Base-by-base conservation (phyloP, 2,113 vertebrate genomes). In the Protobothrops mucrosquamatus region DNA sequence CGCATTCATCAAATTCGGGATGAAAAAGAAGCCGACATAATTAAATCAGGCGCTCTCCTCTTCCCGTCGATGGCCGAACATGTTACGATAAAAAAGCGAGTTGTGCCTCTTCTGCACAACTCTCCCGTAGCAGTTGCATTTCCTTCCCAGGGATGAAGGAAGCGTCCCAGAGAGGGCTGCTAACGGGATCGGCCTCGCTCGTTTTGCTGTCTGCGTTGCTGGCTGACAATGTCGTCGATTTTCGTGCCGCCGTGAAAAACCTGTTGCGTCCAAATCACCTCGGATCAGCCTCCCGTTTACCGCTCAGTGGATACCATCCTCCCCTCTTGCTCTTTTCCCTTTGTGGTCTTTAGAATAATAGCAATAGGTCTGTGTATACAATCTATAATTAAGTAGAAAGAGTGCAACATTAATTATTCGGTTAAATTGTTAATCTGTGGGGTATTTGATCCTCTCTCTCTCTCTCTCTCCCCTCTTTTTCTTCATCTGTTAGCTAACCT, bases 391-490 rank as follows among this genome's bases (percentile, higher is more conserved):
- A 98, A 98, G 97, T 96, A 94, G 96, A 95, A 97, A 97, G 96
- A 97, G 94, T 96, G 97, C 96, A 96, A 97, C 97, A 98, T 98
- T 98, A 98, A 98, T 98, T 98, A 98, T 98, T 97, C 96, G 92
- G 96, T 94, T 96, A 97, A 96, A 97, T 97, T 97, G 97, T 97
- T 98, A 98, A 97, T 97, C 98, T 97, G 97, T 96, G 95, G 97
- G 96, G 97, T 97, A 97, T 97, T 98, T 96, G 93, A 74, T 93
- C 92, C 95, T 20, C 95, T 20, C 95, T n/a, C 26, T 61, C 57
- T 4, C 59, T 64, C 59, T 4, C 23, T 0, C 59, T 0, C 12
- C 64, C 91, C 39, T 59, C 89, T 91, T 93, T 61, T 87, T 39
- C 51, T 91, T 85, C 96, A 94, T 88, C 95, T 94, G 94, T 94